Evolutionary conservation across 2,888 invertebrate genomes (phyloP).

Genomic region (Orthonevra nobilis): DNA sequence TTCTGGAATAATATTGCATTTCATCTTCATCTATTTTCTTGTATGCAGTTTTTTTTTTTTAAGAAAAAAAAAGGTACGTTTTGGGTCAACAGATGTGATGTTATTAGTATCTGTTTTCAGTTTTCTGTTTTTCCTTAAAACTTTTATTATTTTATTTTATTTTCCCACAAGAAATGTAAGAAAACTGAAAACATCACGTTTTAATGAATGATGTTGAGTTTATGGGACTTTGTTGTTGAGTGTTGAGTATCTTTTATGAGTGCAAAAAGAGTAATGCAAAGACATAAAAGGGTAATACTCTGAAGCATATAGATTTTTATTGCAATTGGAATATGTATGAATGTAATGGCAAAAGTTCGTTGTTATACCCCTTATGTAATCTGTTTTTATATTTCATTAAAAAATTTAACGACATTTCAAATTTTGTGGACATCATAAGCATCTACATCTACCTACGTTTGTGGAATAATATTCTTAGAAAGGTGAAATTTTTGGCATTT

Average conservation of each 20-base stretch:
- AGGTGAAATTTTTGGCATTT: too few species aligned
- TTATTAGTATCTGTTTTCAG: neutral
- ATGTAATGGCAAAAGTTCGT: constrained; percentile 31
- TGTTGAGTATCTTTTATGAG: neutral
- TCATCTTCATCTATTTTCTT: neutral
- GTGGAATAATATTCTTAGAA: too few species aligned
- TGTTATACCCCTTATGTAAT: constrained; percentile 36
- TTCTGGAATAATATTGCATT: constrained; percentile 9
- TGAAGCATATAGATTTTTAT: neutral
- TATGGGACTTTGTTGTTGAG: neutral
- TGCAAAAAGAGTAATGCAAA: neutral
- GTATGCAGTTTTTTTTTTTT: neutral
- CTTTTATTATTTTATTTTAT: neutral
- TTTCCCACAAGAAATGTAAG: constrained; percentile 1
- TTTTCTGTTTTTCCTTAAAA: constrained; percentile 3
- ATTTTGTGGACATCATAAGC: too few species aligned
- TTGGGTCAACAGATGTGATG: constrained; percentile 13
- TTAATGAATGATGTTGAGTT: constrained; percentile 29
- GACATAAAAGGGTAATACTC: neutral
- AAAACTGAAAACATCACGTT: constrained; percentile 13
- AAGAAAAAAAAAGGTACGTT: constrained; percentile 20
- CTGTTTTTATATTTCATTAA: constrained; percentile 42
- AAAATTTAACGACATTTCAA: constrained; percentile 27
- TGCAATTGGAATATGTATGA: constrained; percentile 16
- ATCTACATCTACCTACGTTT: too few species aligned